Evolutionary conservation across 2,113 vertebrate species (phyloP).

Genomic region (Sorex fumeus): DNA sequence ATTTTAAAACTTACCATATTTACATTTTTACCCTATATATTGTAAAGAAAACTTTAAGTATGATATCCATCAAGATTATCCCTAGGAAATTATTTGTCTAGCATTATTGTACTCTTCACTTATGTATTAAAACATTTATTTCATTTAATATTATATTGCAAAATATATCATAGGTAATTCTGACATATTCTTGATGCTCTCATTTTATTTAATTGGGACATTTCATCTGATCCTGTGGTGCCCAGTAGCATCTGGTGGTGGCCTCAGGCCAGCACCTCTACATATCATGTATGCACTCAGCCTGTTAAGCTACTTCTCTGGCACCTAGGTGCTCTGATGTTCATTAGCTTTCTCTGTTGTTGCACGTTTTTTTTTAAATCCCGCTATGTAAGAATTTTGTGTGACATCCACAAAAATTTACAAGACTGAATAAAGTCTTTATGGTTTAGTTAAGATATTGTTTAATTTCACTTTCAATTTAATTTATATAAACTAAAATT

Average conservation of each 20-base stretch:
- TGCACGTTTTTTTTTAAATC: background rate
- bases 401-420: slow-evolving; percentile 29
- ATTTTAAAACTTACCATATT: background rate
- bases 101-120: background rate
- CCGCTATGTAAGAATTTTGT: background rate
- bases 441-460: background rate
- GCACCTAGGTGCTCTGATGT: slow-evolving; percentile 17
- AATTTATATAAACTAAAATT: slow-evolving; percentile 40
- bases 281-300: too few relatives aligned
- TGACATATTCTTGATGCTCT: background rate
- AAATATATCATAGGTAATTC: background rate
- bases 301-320: too few relatives aligned
- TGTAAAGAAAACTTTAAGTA: background rate
- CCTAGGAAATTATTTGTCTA: background rate
- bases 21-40: background rate
- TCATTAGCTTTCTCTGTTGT: slow-evolving; percentile 37
- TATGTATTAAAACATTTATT: background rate
- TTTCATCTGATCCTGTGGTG: too few relatives aligned
- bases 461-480: slow-evolving; percentile 54
- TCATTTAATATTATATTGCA: slow-evolving; percentile 33
- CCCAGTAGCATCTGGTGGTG: too few relatives aligned
- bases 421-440: background rate
- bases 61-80: background rate
- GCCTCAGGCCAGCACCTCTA: too few relatives aligned
- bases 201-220: too few relatives aligned